Evolutionary conservation across 2,113 vertebrate genomes (phyloP).

Genomic region (Hippocampus comes): DNA sequence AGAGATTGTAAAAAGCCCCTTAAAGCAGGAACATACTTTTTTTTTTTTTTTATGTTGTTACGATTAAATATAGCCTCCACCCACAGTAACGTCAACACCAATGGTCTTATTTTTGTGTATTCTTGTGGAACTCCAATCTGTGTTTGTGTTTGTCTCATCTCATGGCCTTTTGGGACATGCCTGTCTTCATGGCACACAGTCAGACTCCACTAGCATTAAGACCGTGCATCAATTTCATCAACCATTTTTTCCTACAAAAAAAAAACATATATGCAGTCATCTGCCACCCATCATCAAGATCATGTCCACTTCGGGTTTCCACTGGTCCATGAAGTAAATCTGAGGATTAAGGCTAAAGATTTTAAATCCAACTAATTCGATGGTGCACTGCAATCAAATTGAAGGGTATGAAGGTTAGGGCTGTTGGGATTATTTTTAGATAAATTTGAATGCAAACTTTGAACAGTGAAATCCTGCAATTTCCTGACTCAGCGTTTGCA

Average conservation of each 20-base stretch:
- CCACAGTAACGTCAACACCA: conserved; percentile 17
- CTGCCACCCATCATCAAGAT: background rate
- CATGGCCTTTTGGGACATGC: conserved; percentile 6
- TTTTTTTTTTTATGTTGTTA: background rate
- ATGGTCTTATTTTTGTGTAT: conserved; percentile 23
- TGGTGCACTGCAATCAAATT: background rate
- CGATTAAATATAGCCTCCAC: conserved; percentile 6
- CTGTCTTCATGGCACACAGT: conserved; percentile 6
- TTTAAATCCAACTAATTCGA: background rate
- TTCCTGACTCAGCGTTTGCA: too few species aligned
- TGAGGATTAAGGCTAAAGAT: background rate
- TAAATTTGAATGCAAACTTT: background rate
- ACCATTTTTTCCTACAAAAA: background rate
- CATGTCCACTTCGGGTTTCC: conserved; percentile 10
- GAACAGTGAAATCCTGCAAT: too few species aligned
- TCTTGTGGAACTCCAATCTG: conserved; percentile 25
- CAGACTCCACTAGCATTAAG: conserved; percentile 5
- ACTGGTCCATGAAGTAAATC: background rate
- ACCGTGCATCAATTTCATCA: conserved; percentile 8
- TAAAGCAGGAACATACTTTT: background rate
- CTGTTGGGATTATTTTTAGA: too few species aligned
- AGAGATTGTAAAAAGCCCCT: background rate
- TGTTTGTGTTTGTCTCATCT: conserved; percentile 28
- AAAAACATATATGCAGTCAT: background rate
- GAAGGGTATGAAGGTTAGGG: background rate